Conservation (phyloP, 2,888 invertebrate species). For the Phortica okadai region DNA sequence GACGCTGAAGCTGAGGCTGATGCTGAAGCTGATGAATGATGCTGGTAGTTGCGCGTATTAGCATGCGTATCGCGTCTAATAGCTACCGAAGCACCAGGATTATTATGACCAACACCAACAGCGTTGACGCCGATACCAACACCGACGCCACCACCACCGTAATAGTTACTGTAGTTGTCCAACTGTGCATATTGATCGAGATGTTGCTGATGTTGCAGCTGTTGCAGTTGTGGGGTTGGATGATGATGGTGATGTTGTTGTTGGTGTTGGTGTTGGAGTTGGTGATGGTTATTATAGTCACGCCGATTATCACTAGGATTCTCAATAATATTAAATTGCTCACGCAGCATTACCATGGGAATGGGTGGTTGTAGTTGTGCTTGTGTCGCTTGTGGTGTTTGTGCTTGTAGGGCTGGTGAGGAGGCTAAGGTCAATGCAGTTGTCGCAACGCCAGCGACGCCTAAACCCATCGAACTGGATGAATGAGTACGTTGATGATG, state of each 20-base stretch:
- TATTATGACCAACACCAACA: constrained; percentile 41
- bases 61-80: constrained; percentile 56
- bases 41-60: constrained; percentile 34
- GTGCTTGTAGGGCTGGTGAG: constrained; percentile 47
- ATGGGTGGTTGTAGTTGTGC: constrained; percentile 70
- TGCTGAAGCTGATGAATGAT: constrained; percentile 56
- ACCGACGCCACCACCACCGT: constrained; percentile 52
- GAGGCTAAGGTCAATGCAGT: constrained; percentile 46
- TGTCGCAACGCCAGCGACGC: constrained; percentile 39
- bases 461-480: constrained; percentile 53
- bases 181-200: constrained; percentile 63
- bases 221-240: constrained; percentile 52
- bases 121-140: constrained; percentile 48
- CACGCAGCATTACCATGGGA: constrained; percentile 78
- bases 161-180: constrained; percentile 66
- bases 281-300: constrained; percentile 60
- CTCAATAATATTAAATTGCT: constrained; percentile 76
- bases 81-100: constrained; percentile 6
- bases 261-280: constrained; percentile 51
- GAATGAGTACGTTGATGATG: constrained; percentile 56
- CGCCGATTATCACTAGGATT: constrained; percentile 74
- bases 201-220: constrained; percentile 32
- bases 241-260: constrained; percentile 55
- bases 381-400: constrained; percentile 53
- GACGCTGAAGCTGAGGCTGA: constrained; percentile 57